Evolutionary conservation across 64 coral and sea anemone species (phyloP), one percentile per base, ranked within the genome.

Genomic region (Catalaphyllia jardinei): DNA sequence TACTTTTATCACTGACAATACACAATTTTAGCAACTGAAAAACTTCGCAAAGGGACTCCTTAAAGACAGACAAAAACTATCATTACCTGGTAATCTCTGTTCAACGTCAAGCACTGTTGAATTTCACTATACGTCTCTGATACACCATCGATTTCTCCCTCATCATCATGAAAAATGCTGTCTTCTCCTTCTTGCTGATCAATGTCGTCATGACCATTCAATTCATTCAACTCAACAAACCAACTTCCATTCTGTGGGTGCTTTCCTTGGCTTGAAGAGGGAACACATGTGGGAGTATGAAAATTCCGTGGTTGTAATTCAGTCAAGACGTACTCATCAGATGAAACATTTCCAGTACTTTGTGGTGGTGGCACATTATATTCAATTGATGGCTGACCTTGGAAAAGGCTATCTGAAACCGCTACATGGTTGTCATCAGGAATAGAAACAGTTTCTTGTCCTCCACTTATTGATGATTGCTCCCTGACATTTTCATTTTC

Each of bases 1-100:
- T 46, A 46, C 4, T 46, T 46, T 7, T 46, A 7, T 46, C 42
- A 7, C 2, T 39, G 38, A 39, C 42, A 46, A 8, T 0, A 46
- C 4, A 46, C 42, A 46, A 3, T 46, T 46, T 46, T 5, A 46
- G 42, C 3, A 1, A 3, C 42, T n/a, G n/a, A 46, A 7, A 46
- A 46, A 46, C 7, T 8, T 3, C 3, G 42, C 42, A 46, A 46
- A 46, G 5, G 42, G 4, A 46, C 42, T 8, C 6, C 3, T 18
- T 22, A 29, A 77, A 19, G 9, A 77, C 9, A 30, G 4, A 38
- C 19, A 77, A 35, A 77, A 35, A 77, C 39, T 20, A 24, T 35
- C 11, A 42, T 60, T 49, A 88, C 86, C 71, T 88, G 86, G 35
- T 88, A 88, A 60, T 88, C 74, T 76, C 72, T 60, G 30, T 88